A percentile compares a stretch with the other conserved stretches of the same genome.
phyloP scores from a whole-genome alignment of 2,113 vertebrate genomes.

The Chionomys nivalis region DNA sequence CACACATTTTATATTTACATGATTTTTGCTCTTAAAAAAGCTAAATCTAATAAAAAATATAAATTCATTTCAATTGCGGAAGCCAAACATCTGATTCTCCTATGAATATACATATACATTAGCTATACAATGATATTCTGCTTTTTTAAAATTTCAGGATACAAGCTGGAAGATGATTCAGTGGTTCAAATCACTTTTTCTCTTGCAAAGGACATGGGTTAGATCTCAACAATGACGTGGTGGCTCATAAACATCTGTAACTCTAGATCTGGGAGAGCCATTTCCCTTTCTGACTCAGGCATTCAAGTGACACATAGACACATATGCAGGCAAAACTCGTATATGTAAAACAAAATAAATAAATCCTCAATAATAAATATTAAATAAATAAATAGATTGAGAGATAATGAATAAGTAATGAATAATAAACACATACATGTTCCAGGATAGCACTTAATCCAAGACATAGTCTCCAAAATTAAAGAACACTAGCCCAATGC shows the following conservation, averaged over 20 bases:
- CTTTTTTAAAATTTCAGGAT: not conserved
- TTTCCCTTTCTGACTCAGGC: not conserved
- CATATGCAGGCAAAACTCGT: not conserved
- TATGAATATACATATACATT: not conserved
- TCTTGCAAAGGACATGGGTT: not conserved
- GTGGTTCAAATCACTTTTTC: not conserved
- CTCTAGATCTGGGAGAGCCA: not conserved
- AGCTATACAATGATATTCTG: not conserved
- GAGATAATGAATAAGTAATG: too few species aligned
- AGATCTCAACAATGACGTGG: not conserved
- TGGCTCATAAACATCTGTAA: not conserved
- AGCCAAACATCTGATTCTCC: not conserved
- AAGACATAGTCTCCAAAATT: too few species aligned
- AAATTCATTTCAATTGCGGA: too few species aligned
- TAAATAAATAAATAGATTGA: too few species aligned
- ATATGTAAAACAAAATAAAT: not conserved
- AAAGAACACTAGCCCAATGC: too few species aligned
- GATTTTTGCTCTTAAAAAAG: not conserved
- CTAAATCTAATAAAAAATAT: too few species aligned
- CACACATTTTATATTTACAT: not conserved
- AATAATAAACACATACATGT: too few species aligned
- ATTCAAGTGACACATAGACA: not conserved
- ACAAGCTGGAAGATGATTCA: not conserved
- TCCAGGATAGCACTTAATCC: too few species aligned
- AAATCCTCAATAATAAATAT: too few species aligned